Evolutionary conservation across 2,797 vertebrate genomes (phyloP).

Genomic region (Eptatretus atami): DNA sequence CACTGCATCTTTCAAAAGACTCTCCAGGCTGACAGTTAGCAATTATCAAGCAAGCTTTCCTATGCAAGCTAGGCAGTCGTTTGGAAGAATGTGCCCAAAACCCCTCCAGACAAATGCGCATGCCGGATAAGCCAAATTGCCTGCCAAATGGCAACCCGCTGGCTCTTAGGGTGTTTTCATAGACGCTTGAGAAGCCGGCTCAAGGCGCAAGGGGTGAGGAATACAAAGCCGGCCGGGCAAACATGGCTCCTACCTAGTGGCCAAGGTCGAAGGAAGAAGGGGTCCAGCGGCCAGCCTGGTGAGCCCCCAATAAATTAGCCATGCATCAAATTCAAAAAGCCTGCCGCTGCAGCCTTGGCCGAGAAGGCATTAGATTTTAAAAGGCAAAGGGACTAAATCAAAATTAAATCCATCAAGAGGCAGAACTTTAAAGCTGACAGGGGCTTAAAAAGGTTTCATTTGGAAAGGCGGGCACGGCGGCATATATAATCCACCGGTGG

Average conservation of each 20-base stretch:
- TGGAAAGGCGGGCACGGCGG: not conserved
- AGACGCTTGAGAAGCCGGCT: not conserved
- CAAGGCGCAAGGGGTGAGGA: not conserved
- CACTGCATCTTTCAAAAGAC: no score
- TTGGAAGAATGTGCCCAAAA: no score
- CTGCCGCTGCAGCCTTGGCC: constrained; percentile 3
- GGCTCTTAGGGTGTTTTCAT: not conserved
- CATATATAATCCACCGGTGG: no score
- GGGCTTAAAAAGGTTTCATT: constrained; percentile 5
- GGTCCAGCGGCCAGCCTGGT: not conserved
- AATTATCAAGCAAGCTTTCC: no score
- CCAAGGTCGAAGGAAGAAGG: constrained; percentile 1
- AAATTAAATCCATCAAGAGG: constrained; percentile 4
- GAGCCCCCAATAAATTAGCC: not conserved
- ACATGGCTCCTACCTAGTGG: constrained; percentile 3
- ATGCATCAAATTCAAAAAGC: constrained; percentile 3
- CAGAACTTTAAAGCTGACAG: constrained; percentile 5
- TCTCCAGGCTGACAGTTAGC: no score
- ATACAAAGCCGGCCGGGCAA: constrained; percentile 1
- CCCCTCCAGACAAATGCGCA: no score
- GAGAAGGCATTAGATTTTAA: constrained; percentile 5
- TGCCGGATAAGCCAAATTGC: constrained; percentile 1
- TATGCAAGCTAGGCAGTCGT: no score
- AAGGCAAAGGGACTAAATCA: constrained; percentile 1
- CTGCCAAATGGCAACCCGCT: not conserved